Base-by-base conservation (phyloP, 2,888 invertebrate genomes). In the Xanthia togata region DNA sequence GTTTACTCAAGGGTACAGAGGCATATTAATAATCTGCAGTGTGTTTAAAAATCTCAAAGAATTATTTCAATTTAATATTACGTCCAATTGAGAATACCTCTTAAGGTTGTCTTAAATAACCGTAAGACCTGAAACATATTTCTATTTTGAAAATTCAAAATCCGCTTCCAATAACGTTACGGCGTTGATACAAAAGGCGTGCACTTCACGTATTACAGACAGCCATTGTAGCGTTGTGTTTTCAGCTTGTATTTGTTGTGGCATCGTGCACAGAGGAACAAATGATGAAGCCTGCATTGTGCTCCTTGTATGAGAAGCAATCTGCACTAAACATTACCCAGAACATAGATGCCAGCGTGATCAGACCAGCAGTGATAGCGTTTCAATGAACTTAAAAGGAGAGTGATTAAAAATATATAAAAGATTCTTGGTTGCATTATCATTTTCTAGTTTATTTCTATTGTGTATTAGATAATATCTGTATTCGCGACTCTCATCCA, bases 271-370 rank as follows among this genome's bases (percentile, higher is more conserved):
- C 83, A 77, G 81, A 86, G 79, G 84, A 82, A 88, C 92, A 92
- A 92, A 92, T 92, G 91, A 93, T 90, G 91, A 91, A 88, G 88
- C 87, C 86, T 84, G 90, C 91, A 93, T 93, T 93, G 93, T 93
- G 72, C 86, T 86, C 86, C 82, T 80, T 83, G 88, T 87, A 85
- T 84, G 90, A 81, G 84, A 90, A 84, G 89, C 91, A 91, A 91
- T 91, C 89, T 87, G 90, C 86, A 87, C 91, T 91, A 90, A 91
- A 90, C 89, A 90, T 87, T 85, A 80, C 83, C 75, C 73, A 73
- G 74, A 73, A 78, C 71, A 78, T 81, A 73, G 68, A 79, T 72
- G 78, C 74, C 38, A 77, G 65, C 79, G 76, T 73, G 81, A 82
- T 82, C 78, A 76, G 77, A 62, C 38, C 57, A 44, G 60, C 64